Conservation (phyloP, 2,113 vertebrate genomes). For the Myrmecophaga tridactyla region DNA sequence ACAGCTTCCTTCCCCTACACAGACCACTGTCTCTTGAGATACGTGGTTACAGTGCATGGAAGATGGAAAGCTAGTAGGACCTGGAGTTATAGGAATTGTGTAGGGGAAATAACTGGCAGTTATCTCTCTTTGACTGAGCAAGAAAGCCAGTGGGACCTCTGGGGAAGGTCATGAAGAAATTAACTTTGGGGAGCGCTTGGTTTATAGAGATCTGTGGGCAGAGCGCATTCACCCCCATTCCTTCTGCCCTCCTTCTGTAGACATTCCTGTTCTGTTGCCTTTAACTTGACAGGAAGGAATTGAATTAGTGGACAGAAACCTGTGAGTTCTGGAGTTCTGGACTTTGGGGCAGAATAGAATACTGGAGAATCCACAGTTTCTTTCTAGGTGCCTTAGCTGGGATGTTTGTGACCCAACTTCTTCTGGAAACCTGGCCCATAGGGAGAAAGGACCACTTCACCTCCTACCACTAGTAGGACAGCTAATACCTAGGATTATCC, state of each 20-base stretch:
- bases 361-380: not conserved
- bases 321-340: too few species aligned
- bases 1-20: not conserved
- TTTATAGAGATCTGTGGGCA: not conserved
- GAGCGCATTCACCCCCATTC: not conserved
- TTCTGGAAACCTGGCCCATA: not conserved
- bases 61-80: not conserved
- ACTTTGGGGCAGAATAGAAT: not conserved
- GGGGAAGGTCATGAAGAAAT: not conserved
- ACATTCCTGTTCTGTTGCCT: not conserved
- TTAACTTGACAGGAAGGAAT: not conserved
- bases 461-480: not conserved
- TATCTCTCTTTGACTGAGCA: not conserved
- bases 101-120: not conserved
- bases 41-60: not conserved
- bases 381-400: not conserved
- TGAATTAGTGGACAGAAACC: not conserved
- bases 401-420: not conserved
- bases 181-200: not conserved
- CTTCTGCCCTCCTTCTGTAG: not conserved
- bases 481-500: not conserved
- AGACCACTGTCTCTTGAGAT: not conserved
- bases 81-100: not conserved
- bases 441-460: not conserved
- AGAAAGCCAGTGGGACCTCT: not conserved